Evolutionary conservation across 2,797 vertebrate genomes (phyloP).

Genomic region (Denticeps clupeoides): DNA sequence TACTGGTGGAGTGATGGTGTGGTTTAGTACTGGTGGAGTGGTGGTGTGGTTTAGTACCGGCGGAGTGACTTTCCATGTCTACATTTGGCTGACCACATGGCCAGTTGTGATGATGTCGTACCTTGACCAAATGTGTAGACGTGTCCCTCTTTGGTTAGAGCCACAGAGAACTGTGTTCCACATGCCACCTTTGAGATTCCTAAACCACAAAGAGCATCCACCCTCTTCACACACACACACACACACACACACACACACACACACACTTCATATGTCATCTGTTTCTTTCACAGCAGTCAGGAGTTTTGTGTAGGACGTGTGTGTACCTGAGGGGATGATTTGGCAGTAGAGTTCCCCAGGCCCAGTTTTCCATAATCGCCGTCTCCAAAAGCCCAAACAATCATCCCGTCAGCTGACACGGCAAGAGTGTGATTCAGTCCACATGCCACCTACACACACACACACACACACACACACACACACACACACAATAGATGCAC

Average conservation of each 20-base stretch:
- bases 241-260: too few species aligned
- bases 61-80: too few species aligned
- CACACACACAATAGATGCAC: too few species aligned
- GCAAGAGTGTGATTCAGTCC: constrained; percentile 70
- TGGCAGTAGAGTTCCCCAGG: constrained; percentile 63
- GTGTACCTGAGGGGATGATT: constrained; percentile 72
- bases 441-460: constrained; percentile 56
- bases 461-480: too few species aligned
- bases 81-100: too few species aligned
- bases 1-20: too few species aligned
- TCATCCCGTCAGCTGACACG: constrained; percentile 61
- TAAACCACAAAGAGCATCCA: constrained; percentile 66
- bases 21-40: too few species aligned
- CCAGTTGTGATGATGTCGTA: constrained; percentile 26
- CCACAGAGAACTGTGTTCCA: constrained; percentile 69
- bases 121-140: constrained; percentile 73
- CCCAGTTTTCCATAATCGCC: constrained; percentile 71
- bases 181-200: constrained; percentile 64
- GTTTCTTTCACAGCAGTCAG: too few species aligned
- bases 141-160: constrained; percentile 56
- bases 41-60: not conserved
- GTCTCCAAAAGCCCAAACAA: constrained; percentile 69
- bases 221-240: too few species aligned
- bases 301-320: too few species aligned
- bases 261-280: too few species aligned